Conservation (phyloP, 2,113 vertebrate species). For the Harpagus bidentatus region DNA sequence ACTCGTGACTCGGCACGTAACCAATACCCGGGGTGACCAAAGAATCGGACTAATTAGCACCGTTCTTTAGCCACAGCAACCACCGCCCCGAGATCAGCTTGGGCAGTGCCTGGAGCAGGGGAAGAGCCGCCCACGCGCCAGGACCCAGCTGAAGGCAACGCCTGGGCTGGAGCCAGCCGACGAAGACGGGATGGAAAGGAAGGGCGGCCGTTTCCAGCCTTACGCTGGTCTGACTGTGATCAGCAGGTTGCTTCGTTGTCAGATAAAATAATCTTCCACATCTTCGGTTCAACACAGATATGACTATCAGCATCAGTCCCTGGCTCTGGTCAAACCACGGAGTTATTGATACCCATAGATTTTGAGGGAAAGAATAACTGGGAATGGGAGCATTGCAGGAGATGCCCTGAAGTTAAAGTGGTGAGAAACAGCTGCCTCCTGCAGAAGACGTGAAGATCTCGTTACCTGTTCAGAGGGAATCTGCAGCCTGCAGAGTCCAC, state of each 20-base stretch:
- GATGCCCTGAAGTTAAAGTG: background rate
- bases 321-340: background rate
- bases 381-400: background rate
- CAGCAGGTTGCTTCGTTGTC: background rate
- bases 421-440: background rate
- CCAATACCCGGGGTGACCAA: background rate
- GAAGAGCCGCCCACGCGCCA: background rate
- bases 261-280: background rate
- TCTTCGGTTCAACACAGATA: no score
- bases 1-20: rapidly evolving
- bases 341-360: background rate
- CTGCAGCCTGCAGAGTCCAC: rapidly evolving
- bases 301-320: no score
- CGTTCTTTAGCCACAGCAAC: background rate
- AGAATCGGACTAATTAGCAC: background rate
- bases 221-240: background rate
- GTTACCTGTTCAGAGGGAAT: rapidly evolving
- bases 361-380: background rate
- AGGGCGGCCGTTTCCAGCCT: background rate
- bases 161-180: background rate
- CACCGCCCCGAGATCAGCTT: background rate
- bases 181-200: background rate
- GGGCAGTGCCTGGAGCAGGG: rapidly evolving
- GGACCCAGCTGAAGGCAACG: background rate
- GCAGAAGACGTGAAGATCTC: background rate